Base-by-base conservation (phyloP, 2,888 invertebrate genomes). In the Julus scandinavius region DNA sequence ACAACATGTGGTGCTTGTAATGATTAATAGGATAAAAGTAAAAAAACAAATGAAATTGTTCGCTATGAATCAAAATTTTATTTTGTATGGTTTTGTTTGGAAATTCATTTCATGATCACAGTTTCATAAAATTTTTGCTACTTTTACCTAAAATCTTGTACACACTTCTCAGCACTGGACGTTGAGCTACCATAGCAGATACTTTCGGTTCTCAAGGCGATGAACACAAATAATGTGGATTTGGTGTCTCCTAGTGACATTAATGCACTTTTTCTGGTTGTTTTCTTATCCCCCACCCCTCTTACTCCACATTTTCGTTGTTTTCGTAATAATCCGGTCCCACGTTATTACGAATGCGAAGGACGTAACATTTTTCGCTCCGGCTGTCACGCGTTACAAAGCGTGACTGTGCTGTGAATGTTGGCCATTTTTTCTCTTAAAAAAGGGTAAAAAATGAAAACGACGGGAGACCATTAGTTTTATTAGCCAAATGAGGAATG, bases 391-490 rank as follows among this genome's bases (percentile, higher is more conserved):
- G 63, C 13, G 17, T n/a, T 63, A 63, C 17, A 17, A 15, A n/a
- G 63, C 20, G 63, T 63, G n/a, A 63, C 63, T 5, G 58, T 15
- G 58, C 58, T 58, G 58, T 2, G 58, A 58, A 58, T 58, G 58
- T 17, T 17, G n/a, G n/a, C 63, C 63, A 63, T 63, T 63, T 63
- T n/a, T 54, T 54, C 11, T 54, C 17, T 54, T 29, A 29, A 29
- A 29, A 29, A 29, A 29, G 29, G 54, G 11, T 54, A 17, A 54
- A 54, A 54, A 54, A 54, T 54, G 11, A 54, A 54, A 54, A 17
- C 54, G 54, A 63, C 63, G n/a, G 63, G 63, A 63, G 63, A n/a
- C 63, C 63, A 63, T 63, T 63, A 17, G 17, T 63, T 63, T 63
- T 63, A 63, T 63, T 63, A n/a, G 63, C 6, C 17, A n/a, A 63